phyloP scores from a whole-genome alignment of 2,888 invertebrate species.

The Dryobotodes eremita region DNA sequence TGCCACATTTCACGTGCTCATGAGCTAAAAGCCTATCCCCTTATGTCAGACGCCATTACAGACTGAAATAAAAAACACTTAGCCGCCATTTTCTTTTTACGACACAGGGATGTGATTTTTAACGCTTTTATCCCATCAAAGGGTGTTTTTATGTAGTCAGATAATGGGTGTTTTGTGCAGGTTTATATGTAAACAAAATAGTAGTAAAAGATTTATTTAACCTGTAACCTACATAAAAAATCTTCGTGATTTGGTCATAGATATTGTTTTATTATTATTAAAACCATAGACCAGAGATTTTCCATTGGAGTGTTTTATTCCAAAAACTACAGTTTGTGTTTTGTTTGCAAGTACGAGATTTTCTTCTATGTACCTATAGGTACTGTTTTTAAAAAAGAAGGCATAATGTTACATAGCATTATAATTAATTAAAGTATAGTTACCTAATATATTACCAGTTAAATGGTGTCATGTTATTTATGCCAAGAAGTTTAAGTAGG shows the following conservation, averaged over 20 bases:
- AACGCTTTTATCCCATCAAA: conserved; percentile 54
- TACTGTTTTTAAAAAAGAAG: not conserved
- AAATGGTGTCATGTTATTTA: conserved; percentile 3
- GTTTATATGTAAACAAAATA: conserved; percentile 7
- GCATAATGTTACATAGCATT: not conserved
- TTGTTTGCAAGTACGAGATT: not conserved
- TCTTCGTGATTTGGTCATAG: not conserved
- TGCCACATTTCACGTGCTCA: conserved; percentile 60
- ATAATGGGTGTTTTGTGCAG: conserved; percentile 23
- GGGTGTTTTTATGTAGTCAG: conserved; percentile 32
- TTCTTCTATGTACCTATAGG: not conserved
- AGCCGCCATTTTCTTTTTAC: conserved; percentile 60
- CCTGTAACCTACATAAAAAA: not conserved
- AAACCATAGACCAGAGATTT: too few relatives aligned
- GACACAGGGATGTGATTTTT: conserved; percentile 54
- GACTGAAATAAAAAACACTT: conserved; percentile 72
- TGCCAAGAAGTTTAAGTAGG: conserved; percentile 5
- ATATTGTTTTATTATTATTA: not conserved
- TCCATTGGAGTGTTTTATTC: not conserved
- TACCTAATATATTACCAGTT: not conserved
- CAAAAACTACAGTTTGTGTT: not conserved
- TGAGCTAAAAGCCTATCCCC: conserved; percentile 71
- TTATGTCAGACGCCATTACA: conserved; percentile 68
- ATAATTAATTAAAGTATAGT: not conserved
- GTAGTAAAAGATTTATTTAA: not conserved